phyloP scores from a whole-genome alignment of 2,113 vertebrate species.

The Felis chaus region DNA sequence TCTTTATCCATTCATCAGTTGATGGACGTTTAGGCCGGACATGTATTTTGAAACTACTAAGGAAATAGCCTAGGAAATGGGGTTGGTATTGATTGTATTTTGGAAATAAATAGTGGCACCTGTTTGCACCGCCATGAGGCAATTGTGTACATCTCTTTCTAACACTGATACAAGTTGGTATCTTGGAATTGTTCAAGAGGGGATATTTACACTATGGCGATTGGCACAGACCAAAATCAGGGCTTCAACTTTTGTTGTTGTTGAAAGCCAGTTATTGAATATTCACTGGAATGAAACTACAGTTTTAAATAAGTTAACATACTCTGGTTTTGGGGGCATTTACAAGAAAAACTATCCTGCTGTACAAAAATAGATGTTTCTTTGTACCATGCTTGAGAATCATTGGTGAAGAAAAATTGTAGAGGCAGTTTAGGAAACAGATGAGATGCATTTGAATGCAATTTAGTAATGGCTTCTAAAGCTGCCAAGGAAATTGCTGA shows the following conservation, averaged over 20 bases:
- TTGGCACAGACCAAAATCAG: not conserved
- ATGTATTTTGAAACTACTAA: constrained; percentile 1
- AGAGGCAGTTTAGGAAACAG: not conserved
- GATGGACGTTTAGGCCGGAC: not conserved
- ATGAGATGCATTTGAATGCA: constrained; percentile 14
- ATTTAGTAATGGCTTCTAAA: constrained; percentile 35
- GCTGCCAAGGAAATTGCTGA: not conserved
- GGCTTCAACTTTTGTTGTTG: not conserved
- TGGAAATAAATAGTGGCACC: not conserved
- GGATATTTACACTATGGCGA: not conserved
- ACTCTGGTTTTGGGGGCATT: not conserved
- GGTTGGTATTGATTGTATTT: not conserved
- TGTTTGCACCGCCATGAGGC: not conserved
- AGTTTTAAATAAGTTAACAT: not conserved
- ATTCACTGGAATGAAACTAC: not conserved
- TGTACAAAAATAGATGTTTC: not conserved
- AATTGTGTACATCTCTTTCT: not conserved
- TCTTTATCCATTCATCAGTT: too few species aligned
- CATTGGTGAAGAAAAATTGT: not conserved
- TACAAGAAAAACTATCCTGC: not conserved
- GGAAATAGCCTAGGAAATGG: not conserved
- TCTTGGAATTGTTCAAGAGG: not conserved
- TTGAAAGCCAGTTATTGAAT: not conserved
- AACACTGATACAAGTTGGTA: not conserved
- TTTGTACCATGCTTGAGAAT: not conserved